phyloP scores from a whole-genome alignment of 1,140 invertebrate genomes.

The Tetraneura akinire region DNA sequence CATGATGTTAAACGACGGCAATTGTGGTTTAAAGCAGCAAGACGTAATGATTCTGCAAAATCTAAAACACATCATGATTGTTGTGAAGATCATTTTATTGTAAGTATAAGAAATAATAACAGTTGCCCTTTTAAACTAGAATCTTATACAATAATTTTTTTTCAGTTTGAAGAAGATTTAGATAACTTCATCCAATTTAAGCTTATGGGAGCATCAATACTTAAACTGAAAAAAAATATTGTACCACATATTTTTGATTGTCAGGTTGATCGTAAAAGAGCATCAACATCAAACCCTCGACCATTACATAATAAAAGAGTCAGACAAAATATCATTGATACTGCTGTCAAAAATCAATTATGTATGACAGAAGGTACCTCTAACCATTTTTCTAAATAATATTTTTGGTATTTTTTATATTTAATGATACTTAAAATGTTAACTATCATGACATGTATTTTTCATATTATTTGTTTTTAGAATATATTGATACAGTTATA shows the following conservation, averaged over 20 bases:
- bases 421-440: neutral
- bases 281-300: slow-evolving; percentile 1
- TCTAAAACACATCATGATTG: slow-evolving; percentile 9
- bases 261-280: neutral
- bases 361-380: too few relatives aligned
- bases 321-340: too few relatives aligned
- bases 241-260: slow-evolving; percentile 1
- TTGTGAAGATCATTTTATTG: slow-evolving; percentile 6
- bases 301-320: too few relatives aligned
- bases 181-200: neutral
- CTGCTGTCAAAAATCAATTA: neutral
- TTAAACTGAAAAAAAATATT: neutral
- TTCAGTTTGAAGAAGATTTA: neutral
- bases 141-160: neutral
- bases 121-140: neutral
- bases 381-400: neutral
- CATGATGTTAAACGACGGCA: neutral
- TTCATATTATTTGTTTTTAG: neutral
- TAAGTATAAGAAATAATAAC: neutral
- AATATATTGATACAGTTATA: neutral
- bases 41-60: neutral
- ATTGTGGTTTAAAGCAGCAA: slow-evolving; percentile 2
- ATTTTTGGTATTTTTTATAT: neutral
- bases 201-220: neutral
- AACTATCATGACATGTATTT: too few relatives aligned